Evolutionary conservation across 1,140 invertebrate species (phyloP), one percentile per base, ranked within the genome.

Genomic region (Drosophila subobscura): DNA sequence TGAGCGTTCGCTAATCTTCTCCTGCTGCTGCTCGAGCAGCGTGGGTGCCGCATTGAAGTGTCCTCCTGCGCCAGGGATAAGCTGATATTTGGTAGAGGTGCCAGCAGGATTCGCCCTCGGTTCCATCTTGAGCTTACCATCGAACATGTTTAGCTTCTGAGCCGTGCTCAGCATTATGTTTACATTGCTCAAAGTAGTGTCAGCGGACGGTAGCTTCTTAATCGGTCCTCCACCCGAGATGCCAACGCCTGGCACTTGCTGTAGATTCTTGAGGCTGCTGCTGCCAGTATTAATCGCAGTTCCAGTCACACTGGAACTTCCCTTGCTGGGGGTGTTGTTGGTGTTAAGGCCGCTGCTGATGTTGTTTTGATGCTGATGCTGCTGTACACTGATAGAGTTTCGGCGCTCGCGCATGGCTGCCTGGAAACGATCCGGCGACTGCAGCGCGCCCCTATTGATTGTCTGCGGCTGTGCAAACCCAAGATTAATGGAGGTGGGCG

Each of bases 1-100:
- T 53, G 96, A 91, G 77, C 96, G 93, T 76, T 96, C 94, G 14
- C 95, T 95, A 23, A 96, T 93, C 90, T 95, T 96, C 90, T 96
- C 95, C 64, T 95, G 92, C 89, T 96, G 95, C 58, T 94, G 92
- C 86, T 96, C 95, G 1, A 96, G 93, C 20, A 95, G 88, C 4
- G 95, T 96, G 23, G 95, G 95, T 22, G 95, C 95, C 4, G 94
- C 93, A 91, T 93, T 94, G 77, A 94, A 95, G 63, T 92, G 92
- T 16, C 89, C 90, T 57, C 79, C 90, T 91, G 33, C 2, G 10
- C 42, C n/a, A 49, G n/a, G 0, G 29, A 22, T 8, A 29, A 22
- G 1, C 2, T 40, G 37, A 37, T 55, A 27, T 41, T 12, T 12
- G 3, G 12, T 5, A 14, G 0, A n/a, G 16, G 6, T 33, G 33